Conservation (phyloP, 1,140 invertebrate genomes). For the Leptinotarsa undecemlineata region DNA sequence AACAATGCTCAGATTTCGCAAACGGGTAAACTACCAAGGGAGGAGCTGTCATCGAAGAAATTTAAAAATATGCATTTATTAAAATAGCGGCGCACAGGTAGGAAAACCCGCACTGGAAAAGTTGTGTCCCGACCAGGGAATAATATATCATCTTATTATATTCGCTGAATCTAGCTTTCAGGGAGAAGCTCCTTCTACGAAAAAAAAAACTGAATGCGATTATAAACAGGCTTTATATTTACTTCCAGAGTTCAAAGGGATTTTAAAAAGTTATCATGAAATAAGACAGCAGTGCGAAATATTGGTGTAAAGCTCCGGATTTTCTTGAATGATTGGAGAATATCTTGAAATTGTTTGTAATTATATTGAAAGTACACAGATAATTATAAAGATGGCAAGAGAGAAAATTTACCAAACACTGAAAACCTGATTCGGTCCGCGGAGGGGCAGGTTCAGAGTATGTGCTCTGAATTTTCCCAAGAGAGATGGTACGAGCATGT, state of each 20-base stretch:
- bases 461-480: too few relatives aligned
- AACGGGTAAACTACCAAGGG: not conserved
- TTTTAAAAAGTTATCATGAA: not conserved
- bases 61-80: slow-evolving; percentile 21
- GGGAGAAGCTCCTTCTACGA: not conserved
- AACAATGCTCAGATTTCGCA: slow-evolving; percentile 11
- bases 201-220: slow-evolving; percentile 15
- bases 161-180: slow-evolving; percentile 4
- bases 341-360: too few relatives aligned
- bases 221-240: slow-evolving; percentile 14
- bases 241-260: not conserved
- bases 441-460: too few relatives aligned
- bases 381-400: too few relatives aligned
- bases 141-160: slow-evolving; percentile 38
- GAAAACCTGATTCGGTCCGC: too few relatives aligned
- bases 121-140: slow-evolving; percentile 28
- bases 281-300: too few relatives aligned
- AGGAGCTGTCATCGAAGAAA: slow-evolving; percentile 11
- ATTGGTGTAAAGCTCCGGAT: too few relatives aligned
- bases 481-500: too few relatives aligned
- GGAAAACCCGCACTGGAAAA: slow-evolving; percentile 21
- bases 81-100: slow-evolving; percentile 4
- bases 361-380: too few relatives aligned
- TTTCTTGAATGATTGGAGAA: too few relatives aligned
- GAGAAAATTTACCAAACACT: too few relatives aligned